Percentiles rank a stretch among this genome's conserved stretches.
phyloP scores from a whole-genome alignment of 23 tunicate genomes.

The Ciona savignyi region DNA sequence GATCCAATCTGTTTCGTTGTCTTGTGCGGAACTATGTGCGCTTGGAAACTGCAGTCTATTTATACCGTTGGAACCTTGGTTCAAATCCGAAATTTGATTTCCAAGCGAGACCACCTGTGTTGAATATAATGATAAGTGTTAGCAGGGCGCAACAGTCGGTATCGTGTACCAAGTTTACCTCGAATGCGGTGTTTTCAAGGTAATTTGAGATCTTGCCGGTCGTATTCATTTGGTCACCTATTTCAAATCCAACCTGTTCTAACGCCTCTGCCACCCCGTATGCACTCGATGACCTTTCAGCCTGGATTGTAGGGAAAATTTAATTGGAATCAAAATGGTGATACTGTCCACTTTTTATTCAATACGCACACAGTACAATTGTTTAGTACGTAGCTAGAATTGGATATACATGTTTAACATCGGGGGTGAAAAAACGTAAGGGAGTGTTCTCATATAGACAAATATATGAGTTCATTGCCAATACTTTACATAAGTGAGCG shows the following conservation, averaged over 20 bases:
- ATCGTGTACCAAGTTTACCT: too few species aligned
- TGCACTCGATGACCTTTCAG: conserved; percentile 17
- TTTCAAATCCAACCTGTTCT: conserved; percentile 18
- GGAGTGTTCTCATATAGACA: too few species aligned
- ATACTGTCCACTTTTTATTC: not conserved
- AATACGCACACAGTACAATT: not conserved
- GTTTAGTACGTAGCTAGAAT: too few species aligned
- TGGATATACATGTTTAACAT: too few species aligned
- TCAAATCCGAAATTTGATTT: not conserved
- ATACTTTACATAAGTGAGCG: too few species aligned
- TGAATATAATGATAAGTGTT: too few species aligned
- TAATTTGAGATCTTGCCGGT: not conserved
- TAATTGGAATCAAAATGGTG: too few species aligned
- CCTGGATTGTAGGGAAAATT: conserved; percentile 9
- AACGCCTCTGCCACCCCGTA: conserved; percentile 21
- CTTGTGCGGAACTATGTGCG: too few species aligned
- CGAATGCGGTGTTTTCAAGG: conserved; percentile 23
- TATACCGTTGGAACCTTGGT: not conserved
- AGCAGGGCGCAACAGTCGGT: too few species aligned
- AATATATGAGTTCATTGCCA: too few species aligned
- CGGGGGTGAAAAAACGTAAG: too few species aligned
- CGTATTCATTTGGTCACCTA: conserved; percentile 4
- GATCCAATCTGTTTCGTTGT: conserved; percentile 11
- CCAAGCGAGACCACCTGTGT: not conserved
- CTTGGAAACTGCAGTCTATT: conserved; percentile 5